phyloP scores from a whole-genome alignment of 1,140 invertebrate genomes.

The Atta cephalotes region DNA sequence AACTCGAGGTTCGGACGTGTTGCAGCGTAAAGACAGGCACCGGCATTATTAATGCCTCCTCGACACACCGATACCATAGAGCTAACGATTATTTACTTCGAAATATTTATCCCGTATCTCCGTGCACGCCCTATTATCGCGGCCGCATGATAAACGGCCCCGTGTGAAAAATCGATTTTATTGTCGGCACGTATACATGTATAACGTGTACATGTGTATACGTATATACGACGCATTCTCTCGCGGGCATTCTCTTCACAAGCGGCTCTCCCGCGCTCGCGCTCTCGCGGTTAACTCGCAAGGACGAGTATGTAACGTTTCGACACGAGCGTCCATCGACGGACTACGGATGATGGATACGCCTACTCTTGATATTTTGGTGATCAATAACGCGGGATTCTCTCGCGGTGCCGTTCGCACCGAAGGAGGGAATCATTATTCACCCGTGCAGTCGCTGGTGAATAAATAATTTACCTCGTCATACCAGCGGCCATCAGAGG shows the following conservation, averaged over 20 bases:
- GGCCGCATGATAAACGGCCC: constrained; percentile 72
- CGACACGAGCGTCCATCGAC: constrained; percentile 61
- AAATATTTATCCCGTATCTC: constrained; percentile 76
- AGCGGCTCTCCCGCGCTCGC: constrained; percentile 6
- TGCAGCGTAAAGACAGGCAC: constrained; percentile 65
- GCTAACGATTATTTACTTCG: constrained; percentile 77
- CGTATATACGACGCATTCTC: not conserved
- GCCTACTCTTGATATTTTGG: constrained; percentile 82
- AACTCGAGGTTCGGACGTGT: not conserved
- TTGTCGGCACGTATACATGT: constrained; percentile 65
- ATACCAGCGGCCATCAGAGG: constrained; percentile 75
- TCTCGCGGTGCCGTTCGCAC: constrained; percentile 76
- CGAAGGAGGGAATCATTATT: constrained; percentile 79
- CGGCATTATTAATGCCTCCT: constrained; percentile 71
- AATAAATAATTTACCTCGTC: constrained; percentile 83
- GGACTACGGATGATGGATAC: constrained; percentile 80
- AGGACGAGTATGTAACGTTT: constrained; percentile 66
- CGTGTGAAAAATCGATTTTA: constrained; percentile 78
- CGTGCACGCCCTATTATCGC: constrained; percentile 73
- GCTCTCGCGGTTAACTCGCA: constrained; percentile 49
- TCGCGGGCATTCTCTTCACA: constrained; percentile 13
- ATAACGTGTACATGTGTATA: not conserved
- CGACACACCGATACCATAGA: constrained; percentile 68
- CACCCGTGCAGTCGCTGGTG: constrained; percentile 78
- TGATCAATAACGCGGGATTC: constrained; percentile 80